Evolutionary conservation across 2,888 invertebrate genomes (phyloP), one percentile per base, ranked within the genome.

Genomic region (Creontiades dilutus): DNA sequence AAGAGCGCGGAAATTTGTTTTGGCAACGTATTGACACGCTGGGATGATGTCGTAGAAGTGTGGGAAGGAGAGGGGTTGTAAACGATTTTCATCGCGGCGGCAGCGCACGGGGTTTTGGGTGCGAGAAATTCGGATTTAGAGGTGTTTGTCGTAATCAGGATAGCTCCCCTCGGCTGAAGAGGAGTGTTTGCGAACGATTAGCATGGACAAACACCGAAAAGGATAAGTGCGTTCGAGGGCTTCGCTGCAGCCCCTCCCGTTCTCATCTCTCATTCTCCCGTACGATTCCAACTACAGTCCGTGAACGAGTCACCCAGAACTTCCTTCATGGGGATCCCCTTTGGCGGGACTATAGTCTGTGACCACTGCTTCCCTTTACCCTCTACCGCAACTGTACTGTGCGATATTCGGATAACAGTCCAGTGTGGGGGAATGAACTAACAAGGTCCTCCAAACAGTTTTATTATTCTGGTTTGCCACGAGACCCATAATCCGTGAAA

Each of bases 1-100:
- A 11, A 12, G 11, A 23, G 23, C 68, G 68, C 68, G 27, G 68
- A 68, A 68, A 68, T 68, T 68, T 68, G 68, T 68, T 68, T 68
- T 23, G 68, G 27, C 68, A 68, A 68, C 68, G 68, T 68, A 68
- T 68, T 68, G 68, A 68, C 68, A 68, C 23, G 23, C 12, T 12
- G 68, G 23, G 19, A 68, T 61, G 52, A 52, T 52, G 52, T 14
- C 52, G 52, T 3, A 2, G 16, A 16, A 11, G 3, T 52, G 52
- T 13, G 3, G 48, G 48, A 48, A 13, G 48, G 11, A 52, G 16
- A 11, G 52, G 52, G 52, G 52, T 13, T 13, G 11, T 14, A 52
- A 52, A 16, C 52, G 16, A 16, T 52, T 52, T 37, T 37, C 37
- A 52, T 52, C 52, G 11, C 52, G 13, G 52, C 52, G 52, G 52